Evolutionary conservation across 2,797 vertebrate genomes (phyloP), one percentile per base, ranked within the genome.

Genomic region (Alfaro cultratus): DNA sequence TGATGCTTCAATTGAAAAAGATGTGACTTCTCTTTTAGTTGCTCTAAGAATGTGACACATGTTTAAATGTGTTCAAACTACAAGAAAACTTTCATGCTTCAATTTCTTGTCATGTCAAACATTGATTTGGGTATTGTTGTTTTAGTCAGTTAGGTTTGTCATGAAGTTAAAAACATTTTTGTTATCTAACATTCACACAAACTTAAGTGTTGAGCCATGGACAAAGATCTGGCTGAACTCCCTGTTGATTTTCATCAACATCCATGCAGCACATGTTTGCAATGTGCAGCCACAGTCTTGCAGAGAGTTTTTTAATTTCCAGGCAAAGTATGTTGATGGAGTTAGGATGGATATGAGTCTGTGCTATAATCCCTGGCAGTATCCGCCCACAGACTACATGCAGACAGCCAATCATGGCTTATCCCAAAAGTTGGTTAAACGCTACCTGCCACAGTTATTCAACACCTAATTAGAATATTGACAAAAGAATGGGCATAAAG

Each of bases 291-390:
- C 81, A 78, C 49, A 57, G 74, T 81, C 80, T 88, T 83, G 85
- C 84, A 87, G 82, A 53, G 68, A 81, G 83, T 80, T 72, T 85
- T 82, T 80, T 70, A 39, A 75, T 67, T 84, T 82, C 81, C 11
- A 51, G 80, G 81, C 79, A 85, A 86, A 88, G 80, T 76, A 60
- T 85, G 76, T 72, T 49, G 26, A 80, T 72, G 75, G 79, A 90
- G 85, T 74, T 79, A 73, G 76, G 81, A 86, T 86, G 82, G 81
- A 87, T 92, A 93, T 91, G 83, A 92, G 87, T 79, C 84, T 80
- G 83, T 77, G 78, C 67, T 80, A 87, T 92, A 91, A 93, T 93
- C 86, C 51, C 36, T 36, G 2, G 51, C 75, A 45, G 76, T 72
- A 87, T 89, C 29, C 1, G 71, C 83, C 77, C 76, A 90, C 77